These are phyloP conservation scores for Lutraria lutraria DNA, from an alignment of 2,888 invertebrate genomes.

Conservation along the genomic window DNA sequence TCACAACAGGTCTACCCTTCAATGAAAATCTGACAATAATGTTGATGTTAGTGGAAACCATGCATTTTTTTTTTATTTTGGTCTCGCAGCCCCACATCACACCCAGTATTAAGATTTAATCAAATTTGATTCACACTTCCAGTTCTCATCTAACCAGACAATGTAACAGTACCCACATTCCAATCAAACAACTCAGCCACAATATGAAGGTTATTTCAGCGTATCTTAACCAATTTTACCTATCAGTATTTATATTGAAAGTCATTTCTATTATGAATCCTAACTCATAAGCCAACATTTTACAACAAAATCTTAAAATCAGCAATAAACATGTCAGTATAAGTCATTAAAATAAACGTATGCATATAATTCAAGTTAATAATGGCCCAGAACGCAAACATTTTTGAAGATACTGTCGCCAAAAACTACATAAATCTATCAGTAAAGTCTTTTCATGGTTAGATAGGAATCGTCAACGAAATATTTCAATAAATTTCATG, in stretches of 20 bases:
- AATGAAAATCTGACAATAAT: no score
- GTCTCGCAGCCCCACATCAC: no score
- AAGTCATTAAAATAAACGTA: neutral
- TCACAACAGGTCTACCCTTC: no score
- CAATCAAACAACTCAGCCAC: neutral
- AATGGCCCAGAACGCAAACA: slow-evolving; percentile 33
- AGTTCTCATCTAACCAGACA: neutral
- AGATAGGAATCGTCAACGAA: slow-evolving; percentile 32
- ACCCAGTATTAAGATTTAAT: neutral
- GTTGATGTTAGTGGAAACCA: no score
- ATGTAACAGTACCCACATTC: neutral
- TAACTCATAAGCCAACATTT: slow-evolving; percentile 15
- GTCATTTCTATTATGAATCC: slow-evolving; percentile 10
- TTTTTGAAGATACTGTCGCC: slow-evolving; percentile 21
- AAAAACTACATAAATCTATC: slow-evolving; percentile 41
- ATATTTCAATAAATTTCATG: slow-evolving; percentile 30
- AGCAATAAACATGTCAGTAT: slow-evolving; percentile 22
- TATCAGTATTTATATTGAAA: neutral
- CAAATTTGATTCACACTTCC: neutral
- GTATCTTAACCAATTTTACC: neutral
- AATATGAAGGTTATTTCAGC: neutral
- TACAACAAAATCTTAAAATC: neutral
- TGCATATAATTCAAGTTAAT: slow-evolving; percentile 5
- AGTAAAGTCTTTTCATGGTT: slow-evolving; percentile 4
- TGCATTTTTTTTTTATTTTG: no score